These are phyloP conservation scores for Microplitis mediator DNA, from an alignment of 1,140 invertebrate species.

Conservation along the genomic window DNA sequence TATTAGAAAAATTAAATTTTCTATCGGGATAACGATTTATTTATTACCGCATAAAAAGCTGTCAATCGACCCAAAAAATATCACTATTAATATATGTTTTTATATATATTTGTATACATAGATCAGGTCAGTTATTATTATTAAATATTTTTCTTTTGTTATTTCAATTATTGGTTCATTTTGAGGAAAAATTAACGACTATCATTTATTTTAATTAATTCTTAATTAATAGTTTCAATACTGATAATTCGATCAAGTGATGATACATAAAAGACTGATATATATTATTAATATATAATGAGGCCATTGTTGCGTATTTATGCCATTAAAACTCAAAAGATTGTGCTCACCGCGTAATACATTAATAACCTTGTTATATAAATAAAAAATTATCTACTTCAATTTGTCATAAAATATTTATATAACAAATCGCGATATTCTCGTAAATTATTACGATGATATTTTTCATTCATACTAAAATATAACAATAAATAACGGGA, in stretches of 20 bases:
- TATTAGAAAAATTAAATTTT: too few species aligned
- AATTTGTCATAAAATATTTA: neutral
- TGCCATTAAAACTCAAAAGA: neutral
- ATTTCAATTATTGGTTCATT: neutral
- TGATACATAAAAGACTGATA: too few species aligned
- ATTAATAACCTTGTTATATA: neutral
- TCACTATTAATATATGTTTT: too few species aligned
- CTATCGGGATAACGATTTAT: too few species aligned
- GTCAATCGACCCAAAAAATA: too few species aligned
- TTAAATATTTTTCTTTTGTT: too few species aligned
- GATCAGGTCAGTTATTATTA: too few species aligned
- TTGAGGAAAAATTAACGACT: neutral
- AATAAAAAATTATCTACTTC: neutral
- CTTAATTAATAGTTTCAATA: neutral
- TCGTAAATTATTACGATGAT: neutral
- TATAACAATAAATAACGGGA: constrained; percentile 15
- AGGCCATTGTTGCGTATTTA: neutral
- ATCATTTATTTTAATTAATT: neutral
- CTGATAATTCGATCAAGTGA: too few species aligned
- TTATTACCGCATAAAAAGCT: too few species aligned
- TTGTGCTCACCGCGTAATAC: neutral
- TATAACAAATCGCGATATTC: neutral
- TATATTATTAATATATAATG: neutral
- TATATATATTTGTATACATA: too few species aligned
- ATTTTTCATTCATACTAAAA: neutral